Base-by-base conservation (phyloP, 2,888 invertebrate genomes). In the Drosophila paramelanica region DNA sequence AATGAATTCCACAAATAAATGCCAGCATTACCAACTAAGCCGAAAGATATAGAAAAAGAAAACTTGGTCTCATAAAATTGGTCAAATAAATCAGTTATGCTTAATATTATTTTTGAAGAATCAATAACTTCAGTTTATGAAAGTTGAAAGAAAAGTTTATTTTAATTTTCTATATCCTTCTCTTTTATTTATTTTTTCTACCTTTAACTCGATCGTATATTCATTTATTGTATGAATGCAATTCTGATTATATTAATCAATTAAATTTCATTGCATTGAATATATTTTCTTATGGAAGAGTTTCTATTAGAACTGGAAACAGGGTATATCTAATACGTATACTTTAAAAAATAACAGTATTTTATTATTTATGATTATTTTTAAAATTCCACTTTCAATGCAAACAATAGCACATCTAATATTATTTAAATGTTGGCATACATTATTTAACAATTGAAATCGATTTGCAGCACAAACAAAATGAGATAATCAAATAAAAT, bases 401-500 rank as follows among this genome's bases (percentile, higher is more conserved):
- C 11, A 27, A 33, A 52, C 17, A 56, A 31, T 14, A 36, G 31
- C 43, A 45, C 38, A 33, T n/a, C n/a, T 41, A 50, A 47, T 13
- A 42, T 55, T 53, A 17, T 41, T 62, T 56, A 27, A 52, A 17
- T 67, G 5, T 42, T 13, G 49, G 23, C 10, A 47, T 45, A 67
- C 62, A 45, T 62, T 42, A 64, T 75, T 79, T n/a, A 65, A 55
- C 64, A 69, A 67, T 69, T 47, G 23, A 75, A 79, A 59, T 75
- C 76, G 70, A 64, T 82, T 79, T 82, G 56, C 49, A 55, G 43
- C 14, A 41, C 77, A 77, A 77, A 66, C 50, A 45, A 65, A 58
- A 43, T 27, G 41, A 68, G 59, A 68, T 72, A 72, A 77, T 79
- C 45, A 62, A 79, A 82, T 69, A 60, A 51, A 41, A 8, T 51